A percentile compares a stretch with the other conserved stretches of the same genome.
Conservation (phyloP, 1,140 invertebrate species). For the Cecropterus lyciades region DNA sequence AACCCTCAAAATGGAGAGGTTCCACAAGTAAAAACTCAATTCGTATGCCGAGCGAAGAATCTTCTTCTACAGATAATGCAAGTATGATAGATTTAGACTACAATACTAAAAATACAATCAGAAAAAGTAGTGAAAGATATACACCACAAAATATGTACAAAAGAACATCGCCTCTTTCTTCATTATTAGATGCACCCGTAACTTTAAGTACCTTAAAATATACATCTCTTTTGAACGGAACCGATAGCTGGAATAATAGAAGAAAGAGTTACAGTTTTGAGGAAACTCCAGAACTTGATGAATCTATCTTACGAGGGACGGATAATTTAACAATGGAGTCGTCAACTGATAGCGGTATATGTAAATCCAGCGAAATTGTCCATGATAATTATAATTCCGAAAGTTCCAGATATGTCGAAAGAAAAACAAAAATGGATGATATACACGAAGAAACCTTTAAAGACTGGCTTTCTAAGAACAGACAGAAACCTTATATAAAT, state of each 20-base stretch:
- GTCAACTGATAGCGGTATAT: constrained; percentile 89
- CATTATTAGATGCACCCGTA: constrained; percentile 65
- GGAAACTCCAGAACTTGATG: constrained; percentile 83
- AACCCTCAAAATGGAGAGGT: constrained; percentile 85
- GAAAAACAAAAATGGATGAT: constrained; percentile 33
- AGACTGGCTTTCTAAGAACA: constrained; percentile 76
- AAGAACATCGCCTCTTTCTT: constrained; percentile 56
- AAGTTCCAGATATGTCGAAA: constrained; percentile 39
- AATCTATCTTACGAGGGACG: constrained; percentile 72
- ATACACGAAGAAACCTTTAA: constrained; percentile 67
- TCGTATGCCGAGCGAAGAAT: constrained; percentile 85
- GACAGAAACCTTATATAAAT: constrained; percentile 43
- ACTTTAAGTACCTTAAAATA: constrained; percentile 76
- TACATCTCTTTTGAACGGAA: constrained; percentile 74
- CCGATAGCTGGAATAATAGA: constrained; percentile 88
- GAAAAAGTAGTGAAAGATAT: constrained; percentile 46
- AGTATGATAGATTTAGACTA: constrained; percentile 83
- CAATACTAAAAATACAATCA: constrained; percentile 57
- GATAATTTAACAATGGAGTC: constrained; percentile 85
- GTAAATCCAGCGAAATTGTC: constrained; percentile 88
- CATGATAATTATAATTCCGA: constrained; percentile 63
- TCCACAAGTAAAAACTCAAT: constrained; percentile 86
- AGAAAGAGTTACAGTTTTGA: constrained; percentile 91
- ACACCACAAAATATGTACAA: constrained; percentile 44
- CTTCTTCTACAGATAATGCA: constrained; percentile 66